A percentile compares a stretch with the other conserved stretches of the same genome.
Evolutionary conservation across 2,888 invertebrate species (phyloP).

Genomic region (Pedicia rivosa): DNA sequence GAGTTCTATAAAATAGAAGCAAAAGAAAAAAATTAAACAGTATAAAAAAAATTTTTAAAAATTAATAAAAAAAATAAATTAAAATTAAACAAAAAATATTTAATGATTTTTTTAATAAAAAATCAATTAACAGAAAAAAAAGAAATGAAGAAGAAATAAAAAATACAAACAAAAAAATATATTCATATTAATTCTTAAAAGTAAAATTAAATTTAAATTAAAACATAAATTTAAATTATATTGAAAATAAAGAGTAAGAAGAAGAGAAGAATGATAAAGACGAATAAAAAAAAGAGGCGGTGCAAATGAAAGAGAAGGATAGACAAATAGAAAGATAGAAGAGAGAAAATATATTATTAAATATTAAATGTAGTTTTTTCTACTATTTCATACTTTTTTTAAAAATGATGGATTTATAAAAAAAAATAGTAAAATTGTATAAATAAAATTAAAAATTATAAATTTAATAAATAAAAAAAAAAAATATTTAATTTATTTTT

Average conservation of each 20-base stretch:
- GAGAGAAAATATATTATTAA: conserved; percentile 5
- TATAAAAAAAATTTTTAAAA: conserved; percentile 10
- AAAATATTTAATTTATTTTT: conserved; percentile 6
- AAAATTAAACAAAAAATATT: too few relatives aligned
- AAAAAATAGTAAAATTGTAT: conserved; percentile 4
- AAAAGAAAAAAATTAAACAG: too few relatives aligned
- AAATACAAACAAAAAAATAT: too few relatives aligned
- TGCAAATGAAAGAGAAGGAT: too few relatives aligned
- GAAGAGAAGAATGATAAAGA: too few relatives aligned
- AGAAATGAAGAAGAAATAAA: too few relatives aligned
- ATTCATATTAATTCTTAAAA: conserved; percentile 1
- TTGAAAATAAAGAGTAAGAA: background rate
- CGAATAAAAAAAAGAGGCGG: too few relatives aligned
- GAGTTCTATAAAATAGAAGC: conserved; percentile 14
- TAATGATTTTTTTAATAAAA: too few relatives aligned
- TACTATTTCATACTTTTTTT: conserved; percentile 8
- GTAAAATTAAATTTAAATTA: conserved; percentile 1
- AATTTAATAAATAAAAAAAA: conserved; percentile 6
- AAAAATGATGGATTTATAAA: conserved; percentile 10
- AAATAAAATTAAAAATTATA: conserved; percentile 2
- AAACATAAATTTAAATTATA: background rate
- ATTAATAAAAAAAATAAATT: conserved; percentile 9
- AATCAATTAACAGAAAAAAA: too few relatives aligned
- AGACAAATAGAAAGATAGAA: too few relatives aligned
- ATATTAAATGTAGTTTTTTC: conserved; percentile 10